Evolutionary conservation across 2,888 invertebrate species (phyloP), one percentile per base, ranked within the genome.

Genomic region (Syrphus vitripennis): DNA sequence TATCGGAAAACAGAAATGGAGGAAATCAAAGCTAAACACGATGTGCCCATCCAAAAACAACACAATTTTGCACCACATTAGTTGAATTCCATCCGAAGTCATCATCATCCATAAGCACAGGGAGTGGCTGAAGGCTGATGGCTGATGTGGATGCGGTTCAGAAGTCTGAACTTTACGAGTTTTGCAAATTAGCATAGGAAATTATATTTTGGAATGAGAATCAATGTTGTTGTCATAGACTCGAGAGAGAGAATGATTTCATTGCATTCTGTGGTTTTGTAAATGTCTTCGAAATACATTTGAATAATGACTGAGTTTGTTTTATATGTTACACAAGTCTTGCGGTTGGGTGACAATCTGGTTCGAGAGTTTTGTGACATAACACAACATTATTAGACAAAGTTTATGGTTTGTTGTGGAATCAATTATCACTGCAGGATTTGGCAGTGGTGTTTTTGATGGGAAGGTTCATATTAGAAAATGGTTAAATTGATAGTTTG

Each of bases 131-230:
- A 2, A 26, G 16, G 24, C 12, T 6, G 26, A 34, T 40, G 24
- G 34, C 21, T 63, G 61, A 0, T 59, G n/a, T n/a, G n/a, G n/a
- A n/a, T n/a, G n/a, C n/a, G n/a, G n/a, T n/a, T n/a, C n/a, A n/a
- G n/a, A n/a, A n/a, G n/a, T 37, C 21, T 37, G 57, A 69, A 61
- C n/a, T 14, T 21, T 61, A 48, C 42, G 40, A 55, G 55, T 63
- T 40, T 55, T 31, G 4, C 31, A 40, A 59, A 80, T 80, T 55
- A 67, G 67, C 65, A 76, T 67, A 31, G 40, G 37, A 76, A 76
- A 80, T 76, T 50, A 10, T 59, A 84, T 50, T 80, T 70, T 24
- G 24, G 19, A 10, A 9, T 3, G 14, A 6, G 7, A 50, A 26
- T 26, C 50, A n/a, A 50, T 50, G 50, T 50, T 50, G 50, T 50